Percentiles rank a stretch among this genome's conserved stretches.
Conservation (phyloP, 2,888 invertebrate species). For the Drosophila algonquin region DNA sequence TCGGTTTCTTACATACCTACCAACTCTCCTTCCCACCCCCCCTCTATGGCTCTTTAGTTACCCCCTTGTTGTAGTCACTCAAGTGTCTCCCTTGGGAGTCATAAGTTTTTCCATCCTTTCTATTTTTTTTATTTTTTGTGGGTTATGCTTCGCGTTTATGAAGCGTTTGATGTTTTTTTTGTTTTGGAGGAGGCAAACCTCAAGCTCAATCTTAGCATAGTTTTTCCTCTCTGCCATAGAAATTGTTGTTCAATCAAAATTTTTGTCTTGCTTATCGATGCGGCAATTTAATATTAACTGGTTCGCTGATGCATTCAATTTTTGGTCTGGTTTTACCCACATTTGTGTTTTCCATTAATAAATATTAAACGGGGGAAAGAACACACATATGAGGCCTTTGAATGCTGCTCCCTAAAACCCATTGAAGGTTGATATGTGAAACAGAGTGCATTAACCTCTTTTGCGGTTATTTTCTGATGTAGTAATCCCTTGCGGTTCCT, state of each 20-base stretch:
- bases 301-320: conserved; percentile 76
- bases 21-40: conserved; percentile 17
- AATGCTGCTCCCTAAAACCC: conserved; percentile 29
- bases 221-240: conserved; percentile 35
- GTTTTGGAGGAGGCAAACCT: conserved; percentile 41
- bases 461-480: conserved; percentile 47
- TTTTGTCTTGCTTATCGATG: conserved; percentile 55
- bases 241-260: conserved; percentile 29
- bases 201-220: conserved; percentile 59
- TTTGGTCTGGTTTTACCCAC: conserved; percentile 40
- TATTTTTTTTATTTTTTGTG: conserved; percentile 38
- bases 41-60: background rate
- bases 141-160: conserved; percentile 67
- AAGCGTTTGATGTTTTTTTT: conserved; percentile 70
- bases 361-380: conserved; percentile 59
- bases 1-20: conserved; percentile 45
- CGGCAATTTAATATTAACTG: conserved; percentile 79
- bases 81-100: conserved; percentile 77
- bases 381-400: conserved; percentile 35
- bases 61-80: conserved; percentile 66
- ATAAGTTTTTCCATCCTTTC: conserved; percentile 49
- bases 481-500: conserved; percentile 45
- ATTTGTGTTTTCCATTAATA: conserved; percentile 60
- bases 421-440: conserved; percentile 33
- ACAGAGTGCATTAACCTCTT: conserved; percentile 45